Evolutionary conservation across 2,888 invertebrate species (phyloP).

Genomic region (Sipunculus nudus): DNA sequence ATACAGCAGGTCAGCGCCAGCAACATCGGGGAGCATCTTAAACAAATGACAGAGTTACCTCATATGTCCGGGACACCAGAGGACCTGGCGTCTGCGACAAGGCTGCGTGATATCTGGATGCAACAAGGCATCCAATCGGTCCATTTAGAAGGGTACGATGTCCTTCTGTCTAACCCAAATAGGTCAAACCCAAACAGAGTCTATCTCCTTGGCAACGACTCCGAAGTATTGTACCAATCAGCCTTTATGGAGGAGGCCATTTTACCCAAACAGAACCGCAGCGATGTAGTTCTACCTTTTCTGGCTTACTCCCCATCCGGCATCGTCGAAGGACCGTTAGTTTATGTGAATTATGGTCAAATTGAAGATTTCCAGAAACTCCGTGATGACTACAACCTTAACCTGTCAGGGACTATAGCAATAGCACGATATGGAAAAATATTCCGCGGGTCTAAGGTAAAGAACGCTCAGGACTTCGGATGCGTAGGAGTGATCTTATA

Average conservation of each 20-base stretch:
- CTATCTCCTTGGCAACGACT: constrained; percentile 31
- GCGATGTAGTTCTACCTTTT: constrained; percentile 40
- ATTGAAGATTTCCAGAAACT: constrained; percentile 65
- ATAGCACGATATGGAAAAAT: constrained; percentile 69
- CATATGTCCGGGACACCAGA: constrained; percentile 47
- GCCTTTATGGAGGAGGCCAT: constrained; percentile 28
- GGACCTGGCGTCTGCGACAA: constrained; percentile 40
- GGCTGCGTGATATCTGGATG: constrained; percentile 40
- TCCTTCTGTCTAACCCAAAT: constrained; percentile 54
- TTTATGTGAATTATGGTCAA: constrained; percentile 67
- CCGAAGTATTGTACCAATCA: constrained; percentile 25
- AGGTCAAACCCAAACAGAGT: constrained; percentile 39
- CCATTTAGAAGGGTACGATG: constrained; percentile 45
- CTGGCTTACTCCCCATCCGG: constrained; percentile 43
- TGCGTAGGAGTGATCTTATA: constrained; percentile 65
- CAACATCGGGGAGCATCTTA: no score
- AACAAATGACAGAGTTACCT: constrained; percentile 29
- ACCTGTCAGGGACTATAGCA: constrained; percentile 66
- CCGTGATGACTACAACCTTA: constrained; percentile 47
- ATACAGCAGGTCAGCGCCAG: no score
- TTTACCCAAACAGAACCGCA: constrained; percentile 40
- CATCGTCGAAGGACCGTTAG: constrained; percentile 49
- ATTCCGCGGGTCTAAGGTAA: constrained; percentile 67
- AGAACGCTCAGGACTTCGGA: constrained; percentile 52
- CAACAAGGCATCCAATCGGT: constrained; percentile 44